phyloP scores from a whole-genome alignment of 2,888 invertebrate genomes.

The Philereme transversata region DNA sequence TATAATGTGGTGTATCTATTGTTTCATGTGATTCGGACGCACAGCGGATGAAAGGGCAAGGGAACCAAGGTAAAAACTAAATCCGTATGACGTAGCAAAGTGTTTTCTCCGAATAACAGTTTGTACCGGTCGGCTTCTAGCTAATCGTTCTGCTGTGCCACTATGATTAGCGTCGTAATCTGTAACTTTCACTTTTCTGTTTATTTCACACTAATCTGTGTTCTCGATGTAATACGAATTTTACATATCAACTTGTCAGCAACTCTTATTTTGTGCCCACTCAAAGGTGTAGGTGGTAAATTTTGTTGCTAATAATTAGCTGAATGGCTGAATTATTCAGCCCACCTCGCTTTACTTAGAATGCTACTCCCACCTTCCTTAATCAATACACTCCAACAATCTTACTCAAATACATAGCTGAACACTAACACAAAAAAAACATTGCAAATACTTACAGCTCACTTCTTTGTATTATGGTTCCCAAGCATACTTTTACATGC shows the following conservation, averaged over 20 bases:
- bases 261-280: conserved; percentile 26
- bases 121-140: conserved; percentile 72
- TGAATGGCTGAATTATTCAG: background rate
- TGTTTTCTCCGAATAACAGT: conserved; percentile 67
- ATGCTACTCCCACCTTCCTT: conserved; percentile 46
- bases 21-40: conserved; percentile 82
- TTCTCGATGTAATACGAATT: background rate
- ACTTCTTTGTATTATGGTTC: too few species aligned
- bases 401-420: background rate
- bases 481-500: background rate
- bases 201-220: conserved; percentile 39
- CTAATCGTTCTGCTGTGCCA: conserved; percentile 54
- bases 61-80: conserved; percentile 88
- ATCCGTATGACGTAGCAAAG: conserved; percentile 80
- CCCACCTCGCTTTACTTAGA: conserved; percentile 40
- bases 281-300: conserved; percentile 36
- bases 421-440: background rate
- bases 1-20: conserved; percentile 69
- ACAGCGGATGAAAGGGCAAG: conserved; percentile 94
- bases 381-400: conserved; percentile 43
- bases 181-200: conserved; percentile 57
- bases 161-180: conserved; percentile 55
- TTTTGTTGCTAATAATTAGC: conserved; percentile 13
- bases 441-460: too few species aligned
- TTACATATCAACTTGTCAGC: conserved; percentile 14